These are phyloP conservation scores for Oscheius sp. DNA, from an alignment of 2,888 invertebrate species.

Conservation along the genomic window DNA sequence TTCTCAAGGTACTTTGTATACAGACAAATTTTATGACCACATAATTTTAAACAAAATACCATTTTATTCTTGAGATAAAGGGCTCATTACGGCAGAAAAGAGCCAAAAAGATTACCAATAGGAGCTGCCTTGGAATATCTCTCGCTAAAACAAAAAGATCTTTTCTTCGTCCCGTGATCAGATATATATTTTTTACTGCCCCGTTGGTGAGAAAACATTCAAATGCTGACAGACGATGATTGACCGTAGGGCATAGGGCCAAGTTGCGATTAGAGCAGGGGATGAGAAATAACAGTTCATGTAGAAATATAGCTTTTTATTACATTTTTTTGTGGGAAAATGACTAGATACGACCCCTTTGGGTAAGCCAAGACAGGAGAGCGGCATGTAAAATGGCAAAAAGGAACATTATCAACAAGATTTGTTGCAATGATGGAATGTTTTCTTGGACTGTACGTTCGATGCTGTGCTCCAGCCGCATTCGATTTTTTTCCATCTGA, in stretches of 20 bases:
- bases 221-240: no score
- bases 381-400: constrained; percentile 32
- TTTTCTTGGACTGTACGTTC: constrained; percentile 16
- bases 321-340: neutral
- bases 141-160: no score
- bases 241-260: no score
- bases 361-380: constrained; percentile 17
- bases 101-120: no score
- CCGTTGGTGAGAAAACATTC: no score
- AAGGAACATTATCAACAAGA: constrained; percentile 19
- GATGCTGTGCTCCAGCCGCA: constrained; percentile 5
- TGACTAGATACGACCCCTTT: constrained; percentile 6
- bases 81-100: no score
- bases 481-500: constrained; percentile 15
- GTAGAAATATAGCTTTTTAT: neutral
- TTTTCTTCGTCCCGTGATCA: no score
- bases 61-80: no score
- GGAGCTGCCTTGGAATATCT: no score
- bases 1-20: neutral
- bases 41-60: no score
- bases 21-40: no score
- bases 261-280: neutral
- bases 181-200: no score
- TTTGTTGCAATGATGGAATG: constrained; percentile 15
- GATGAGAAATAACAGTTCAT: neutral